Evolutionary conservation across 2,113 vertebrate species (phyloP), one percentile per base, ranked within the genome.

Genomic region (Nerophis ophidion): DNA sequence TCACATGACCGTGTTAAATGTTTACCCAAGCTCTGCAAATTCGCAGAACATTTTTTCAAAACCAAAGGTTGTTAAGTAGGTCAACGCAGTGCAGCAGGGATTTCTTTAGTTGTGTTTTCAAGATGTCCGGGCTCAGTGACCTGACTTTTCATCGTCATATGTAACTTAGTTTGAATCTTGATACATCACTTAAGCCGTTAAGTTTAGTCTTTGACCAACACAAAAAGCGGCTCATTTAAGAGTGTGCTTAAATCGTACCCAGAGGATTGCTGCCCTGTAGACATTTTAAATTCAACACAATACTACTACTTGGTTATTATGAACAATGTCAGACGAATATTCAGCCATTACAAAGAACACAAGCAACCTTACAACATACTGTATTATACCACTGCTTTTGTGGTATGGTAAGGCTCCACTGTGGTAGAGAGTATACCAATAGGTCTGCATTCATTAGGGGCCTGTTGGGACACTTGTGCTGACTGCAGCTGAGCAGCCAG

Each of bases 401-500:
- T 63, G 52, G 26, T 36, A 36, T 54, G 49, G 45, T 4, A 48
- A 67, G 45, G n/a, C 60, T 73, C 49, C 46, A 2, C 46, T 62
- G 53, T 54, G 16, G 65, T 33, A 26, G 63, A 54, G 46, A n/a
- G 68, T 62, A 72, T 35, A 5, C 59, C 76, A 68, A 66, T 69
- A 52, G 48, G 69, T 51, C 61, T 9, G 61, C 81, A 83, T 81
- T 76, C 75, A 75, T 81, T 81, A 79, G 70, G 5, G 70, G 5
- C 50, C 71, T 71, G 76, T 79, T 74, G 63, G 62, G 70, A 19
- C 57, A 0, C 33, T 1, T 63, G 48, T 80, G 81, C 79, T 79
- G 75, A 82, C 75, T 15, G 65, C 65, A 79, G 67, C 83, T 61
- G 64, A 0, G 66, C 5, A n/a, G 49, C 76, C 72, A 81, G 83